These are phyloP conservation scores for Pocillopora verrucosa DNA, from an alignment of 64 coral and sea anemone genomes.

Conservation along the genomic window DNA sequence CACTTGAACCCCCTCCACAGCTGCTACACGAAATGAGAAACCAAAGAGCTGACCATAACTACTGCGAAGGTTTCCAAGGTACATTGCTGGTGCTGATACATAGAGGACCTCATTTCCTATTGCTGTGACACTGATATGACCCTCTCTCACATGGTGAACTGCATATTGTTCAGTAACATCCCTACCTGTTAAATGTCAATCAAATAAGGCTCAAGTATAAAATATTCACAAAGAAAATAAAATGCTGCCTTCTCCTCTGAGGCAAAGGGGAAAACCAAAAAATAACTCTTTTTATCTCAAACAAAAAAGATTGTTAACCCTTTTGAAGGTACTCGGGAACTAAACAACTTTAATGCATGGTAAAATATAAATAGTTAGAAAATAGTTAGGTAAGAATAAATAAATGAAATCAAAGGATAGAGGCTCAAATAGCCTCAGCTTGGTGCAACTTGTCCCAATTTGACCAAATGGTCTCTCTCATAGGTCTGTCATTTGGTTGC, in stretches of 20 bases:
- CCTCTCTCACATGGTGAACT: slow-evolving; percentile 15
- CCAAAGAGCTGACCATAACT: slow-evolving; percentile 88
- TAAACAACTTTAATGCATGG: too few relatives aligned
- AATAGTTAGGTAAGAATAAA: too few relatives aligned
- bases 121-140: slow-evolving; percentile 67
- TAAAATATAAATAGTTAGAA: too few relatives aligned
- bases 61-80: slow-evolving; percentile 69
- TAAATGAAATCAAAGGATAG: too few relatives aligned
- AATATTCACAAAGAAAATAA: background rate
- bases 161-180: slow-evolving; percentile 78
- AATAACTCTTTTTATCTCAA: too few relatives aligned
- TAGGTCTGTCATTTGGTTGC: too few relatives aligned
- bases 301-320: too few relatives aligned
- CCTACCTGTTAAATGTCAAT: slow-evolving; percentile 21
- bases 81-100: slow-evolving; percentile 59
- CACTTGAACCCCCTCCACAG: slow-evolving; percentile 66
- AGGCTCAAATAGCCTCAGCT: too few relatives aligned
- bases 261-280: background rate
- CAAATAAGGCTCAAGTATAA: background rate
- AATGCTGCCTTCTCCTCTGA: background rate
- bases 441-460: too few relatives aligned
- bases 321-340: too few relatives aligned
- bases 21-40: slow-evolving; percentile 78
- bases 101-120: slow-evolving; percentile 74
- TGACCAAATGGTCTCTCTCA: too few relatives aligned